These are phyloP conservation scores for Saxidomus purpurata DNA, from an alignment of 1,140 invertebrate genomes.

Conservation along the genomic window DNA sequence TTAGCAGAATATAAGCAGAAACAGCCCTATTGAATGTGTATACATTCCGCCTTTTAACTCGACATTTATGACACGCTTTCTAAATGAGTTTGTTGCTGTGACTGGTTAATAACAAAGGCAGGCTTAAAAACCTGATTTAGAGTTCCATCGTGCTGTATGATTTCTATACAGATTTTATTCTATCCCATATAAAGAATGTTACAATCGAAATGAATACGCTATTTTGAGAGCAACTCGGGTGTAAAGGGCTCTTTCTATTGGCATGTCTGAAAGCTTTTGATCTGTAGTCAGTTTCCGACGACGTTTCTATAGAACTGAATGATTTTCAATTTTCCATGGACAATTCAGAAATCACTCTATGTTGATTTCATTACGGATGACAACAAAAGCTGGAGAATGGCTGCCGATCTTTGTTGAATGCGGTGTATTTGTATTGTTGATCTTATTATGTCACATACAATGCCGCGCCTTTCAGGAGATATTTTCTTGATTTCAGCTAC, in stretches of 20 bases:
- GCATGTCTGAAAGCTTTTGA: conserved; percentile 37
- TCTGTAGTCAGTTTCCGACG: conserved; percentile 26
- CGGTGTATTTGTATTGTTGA: conserved; percentile 35
- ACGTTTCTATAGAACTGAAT: conserved; percentile 40
- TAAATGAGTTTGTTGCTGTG: conserved; percentile 35
- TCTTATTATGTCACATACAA: conserved; percentile 47
- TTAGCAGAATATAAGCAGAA: conserved; percentile 12
- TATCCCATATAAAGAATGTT: conserved; percentile 7
- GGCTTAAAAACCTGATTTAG: conserved; percentile 8
- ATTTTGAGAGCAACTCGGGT: conserved; percentile 43
- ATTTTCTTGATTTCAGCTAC: conserved; percentile 19
- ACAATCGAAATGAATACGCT: conserved; percentile 41
- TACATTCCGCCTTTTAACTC: conserved; percentile 43
- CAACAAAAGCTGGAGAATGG: conserved; percentile 29
- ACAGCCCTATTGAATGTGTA: conserved; percentile 2
- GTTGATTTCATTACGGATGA: conserved; percentile 39
- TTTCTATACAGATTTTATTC: conserved; percentile 18
- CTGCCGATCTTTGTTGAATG: conserved; percentile 30
- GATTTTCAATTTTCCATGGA: conserved; percentile 52
- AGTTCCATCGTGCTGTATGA: conserved; percentile 18
- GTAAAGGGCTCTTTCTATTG: conserved; percentile 40
- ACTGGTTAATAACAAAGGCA: background rate
- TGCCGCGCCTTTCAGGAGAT: conserved; percentile 4
- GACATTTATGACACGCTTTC: conserved; percentile 39
- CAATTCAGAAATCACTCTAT: conserved; percentile 55